Evolutionary conservation across 2,113 vertebrate species (phyloP).

Genomic region (Platichthys stellatus): DNA sequence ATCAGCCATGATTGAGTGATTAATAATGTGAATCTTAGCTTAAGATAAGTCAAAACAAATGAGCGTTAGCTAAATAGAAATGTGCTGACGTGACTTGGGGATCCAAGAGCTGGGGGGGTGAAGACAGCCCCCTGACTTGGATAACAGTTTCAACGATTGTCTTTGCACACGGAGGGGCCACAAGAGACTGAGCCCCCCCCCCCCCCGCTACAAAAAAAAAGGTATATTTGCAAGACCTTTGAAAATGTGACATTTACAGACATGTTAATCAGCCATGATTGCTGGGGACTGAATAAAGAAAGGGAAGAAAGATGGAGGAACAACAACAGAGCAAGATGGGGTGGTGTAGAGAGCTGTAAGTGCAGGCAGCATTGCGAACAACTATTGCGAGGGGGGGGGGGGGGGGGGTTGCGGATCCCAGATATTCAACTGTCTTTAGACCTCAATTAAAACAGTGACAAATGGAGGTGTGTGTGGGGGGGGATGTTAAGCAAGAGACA

Average conservation of each 20-base stretch:
- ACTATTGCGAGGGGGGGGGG: too few relatives aligned
- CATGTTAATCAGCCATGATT: conserved; percentile 64
- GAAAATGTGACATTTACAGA: conserved; percentile 73
- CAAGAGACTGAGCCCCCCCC: conserved; percentile 9
- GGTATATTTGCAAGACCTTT: conserved; percentile 64
- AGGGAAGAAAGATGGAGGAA: background rate
- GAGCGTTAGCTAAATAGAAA: too few relatives aligned
- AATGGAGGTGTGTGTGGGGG: background rate
- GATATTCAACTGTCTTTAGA: background rate
- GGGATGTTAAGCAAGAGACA: background rate
- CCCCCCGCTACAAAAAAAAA: conserved; percentile 27
- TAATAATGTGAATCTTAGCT: background rate
- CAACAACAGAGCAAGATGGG: background rate
- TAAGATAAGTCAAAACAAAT: background rate
- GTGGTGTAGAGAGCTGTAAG: background rate
- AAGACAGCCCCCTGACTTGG: conserved; percentile 6
- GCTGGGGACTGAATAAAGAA: conserved; percentile 13
- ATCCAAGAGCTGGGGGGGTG: background rate
- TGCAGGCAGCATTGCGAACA: background rate
- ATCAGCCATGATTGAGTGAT: conserved; percentile 40
- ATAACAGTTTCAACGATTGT: conserved; percentile 35
- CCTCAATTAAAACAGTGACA: conserved; percentile 50
- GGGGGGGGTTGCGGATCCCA: background rate
- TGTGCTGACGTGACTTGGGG: background rate
- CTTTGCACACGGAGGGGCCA: conserved; percentile 37